These are phyloP conservation scores for Morbakka virulenta DNA, from an alignment of 30 jellyfish, hydroid and myxozoan genomes.

Conservation along the genomic window DNA sequence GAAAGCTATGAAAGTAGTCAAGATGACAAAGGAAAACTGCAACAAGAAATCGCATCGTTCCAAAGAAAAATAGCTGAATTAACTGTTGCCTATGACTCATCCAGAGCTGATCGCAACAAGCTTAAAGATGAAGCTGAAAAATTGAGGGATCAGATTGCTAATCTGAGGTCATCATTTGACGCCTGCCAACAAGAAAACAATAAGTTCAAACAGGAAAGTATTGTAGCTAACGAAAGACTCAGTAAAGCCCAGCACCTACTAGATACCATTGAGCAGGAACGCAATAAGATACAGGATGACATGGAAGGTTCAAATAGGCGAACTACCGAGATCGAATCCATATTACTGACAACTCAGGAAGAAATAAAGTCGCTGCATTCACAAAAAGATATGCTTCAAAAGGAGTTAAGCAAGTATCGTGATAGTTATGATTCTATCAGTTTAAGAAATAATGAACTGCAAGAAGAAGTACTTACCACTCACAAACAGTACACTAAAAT, in stretches of 20 bases:
- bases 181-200: conserved; percentile 70
- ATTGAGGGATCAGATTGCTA: conserved; percentile 68
- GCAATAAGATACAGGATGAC: conserved; percentile 78
- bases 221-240: conserved; percentile 49
- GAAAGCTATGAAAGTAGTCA: conserved; percentile 93
- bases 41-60: conserved; percentile 89
- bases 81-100: conserved; percentile 67
- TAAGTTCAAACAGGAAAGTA: conserved; percentile 64
- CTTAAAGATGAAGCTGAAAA: conserved; percentile 54
- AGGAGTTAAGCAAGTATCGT: conserved; percentile 65
- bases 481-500: conserved; percentile 94
- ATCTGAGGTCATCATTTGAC: conserved; percentile 58
- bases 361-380: conserved; percentile 73
- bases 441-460: conserved; percentile 66
- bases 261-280: conserved; percentile 70
- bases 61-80: conserved; percentile 85
- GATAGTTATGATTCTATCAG: conserved; percentile 46
- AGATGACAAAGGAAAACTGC: conserved; percentile 92
- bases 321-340: conserved; percentile 79
- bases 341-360: conserved; percentile 81
- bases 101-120: conserved; percentile 79
- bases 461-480: conserved; percentile 72
- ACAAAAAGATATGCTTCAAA: conserved; percentile 35
- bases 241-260: conserved; percentile 55
- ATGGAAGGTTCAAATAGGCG: conserved; percentile 72